phyloP scores from a whole-genome alignment of 2,113 vertebrate species.

The Sclerurus mexicanus region DNA sequence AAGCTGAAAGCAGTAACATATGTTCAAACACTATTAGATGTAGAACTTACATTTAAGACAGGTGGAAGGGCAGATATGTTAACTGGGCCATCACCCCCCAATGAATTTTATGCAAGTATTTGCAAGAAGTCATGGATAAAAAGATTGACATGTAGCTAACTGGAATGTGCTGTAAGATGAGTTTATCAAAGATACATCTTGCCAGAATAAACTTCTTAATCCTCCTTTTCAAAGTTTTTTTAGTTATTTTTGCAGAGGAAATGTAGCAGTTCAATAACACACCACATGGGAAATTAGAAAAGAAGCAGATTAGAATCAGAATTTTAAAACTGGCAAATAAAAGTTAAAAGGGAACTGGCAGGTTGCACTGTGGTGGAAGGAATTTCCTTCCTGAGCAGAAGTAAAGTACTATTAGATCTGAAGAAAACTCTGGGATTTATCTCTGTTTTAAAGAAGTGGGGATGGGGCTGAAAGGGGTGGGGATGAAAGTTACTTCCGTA shows the following conservation, averaged over 20 bases:
- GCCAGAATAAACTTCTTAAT: not conserved
- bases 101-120: not conserved
- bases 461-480: not conserved
- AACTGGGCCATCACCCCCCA: not conserved
- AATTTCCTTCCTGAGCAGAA: not conserved
- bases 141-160: not conserved
- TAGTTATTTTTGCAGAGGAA: not conserved
- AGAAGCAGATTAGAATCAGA: not conserved
- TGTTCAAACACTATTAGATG: not conserved
- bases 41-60: not conserved
- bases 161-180: not conserved
- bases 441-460: not conserved
- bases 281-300: not conserved
- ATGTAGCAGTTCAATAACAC: not conserved
- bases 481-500: not conserved
- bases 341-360: not conserved
- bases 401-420: not conserved
- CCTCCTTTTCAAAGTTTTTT: not conserved
- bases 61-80: not conserved
- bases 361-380: not conserved
- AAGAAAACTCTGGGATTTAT: not conserved
- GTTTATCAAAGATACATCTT: not conserved
- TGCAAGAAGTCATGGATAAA: not conserved
- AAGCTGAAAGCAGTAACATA: not conserved
- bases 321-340: not conserved